A percentile compares a stretch with the other conserved stretches of the same genome.
Evolutionary conservation across 2,888 invertebrate species (phyloP).

Genomic region (Phasia obesa): DNA sequence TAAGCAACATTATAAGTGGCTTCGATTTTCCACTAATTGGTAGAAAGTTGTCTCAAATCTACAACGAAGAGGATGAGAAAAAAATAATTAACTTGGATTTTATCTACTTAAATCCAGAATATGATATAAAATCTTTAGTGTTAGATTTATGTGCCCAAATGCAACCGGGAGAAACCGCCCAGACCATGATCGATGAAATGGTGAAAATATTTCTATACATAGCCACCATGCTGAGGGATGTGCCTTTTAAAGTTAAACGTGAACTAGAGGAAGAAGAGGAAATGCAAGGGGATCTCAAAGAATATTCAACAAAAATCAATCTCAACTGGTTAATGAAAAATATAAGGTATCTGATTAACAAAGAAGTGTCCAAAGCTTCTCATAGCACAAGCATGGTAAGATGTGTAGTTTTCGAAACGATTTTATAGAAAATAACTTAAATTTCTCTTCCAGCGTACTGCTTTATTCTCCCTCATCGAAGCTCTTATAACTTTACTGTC

Average conservation of each 20-base stretch:
- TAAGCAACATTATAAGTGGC: slow-evolving; percentile 87
- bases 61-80: slow-evolving; percentile 43
- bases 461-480: slow-evolving; percentile 92
- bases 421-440: not conserved
- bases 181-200: slow-evolving; percentile 88
- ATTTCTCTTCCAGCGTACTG: slow-evolving; percentile 85
- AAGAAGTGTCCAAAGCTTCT: slow-evolving; percentile 89
- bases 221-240: slow-evolving; percentile 86
- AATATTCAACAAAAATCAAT: slow-evolving; percentile 83
- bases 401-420: slow-evolving; percentile 70
- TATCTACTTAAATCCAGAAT: slow-evolving; percentile 86
- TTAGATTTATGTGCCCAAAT: slow-evolving; percentile 90
- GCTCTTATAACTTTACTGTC: slow-evolving; percentile 88
- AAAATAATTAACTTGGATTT: slow-evolving; percentile 82
- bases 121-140: slow-evolving; percentile 86
- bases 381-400: slow-evolving; percentile 88
- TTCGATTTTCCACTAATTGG: slow-evolving; percentile 86
- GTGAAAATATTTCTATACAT: slow-evolving; percentile 88
- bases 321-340: slow-evolving; percentile 90
- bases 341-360: slow-evolving; percentile 89
- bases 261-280: slow-evolving; percentile 72
- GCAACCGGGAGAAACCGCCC: slow-evolving; percentile 86
- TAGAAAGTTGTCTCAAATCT: slow-evolving; percentile 73
- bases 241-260: slow-evolving; percentile 80
- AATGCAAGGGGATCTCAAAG: slow-evolving; percentile 72